Percentiles rank a stretch among this genome's conserved stretches.
Conservation (phyloP, 2,888 invertebrate genomes). For the Ecdyonurus torrentis region DNA sequence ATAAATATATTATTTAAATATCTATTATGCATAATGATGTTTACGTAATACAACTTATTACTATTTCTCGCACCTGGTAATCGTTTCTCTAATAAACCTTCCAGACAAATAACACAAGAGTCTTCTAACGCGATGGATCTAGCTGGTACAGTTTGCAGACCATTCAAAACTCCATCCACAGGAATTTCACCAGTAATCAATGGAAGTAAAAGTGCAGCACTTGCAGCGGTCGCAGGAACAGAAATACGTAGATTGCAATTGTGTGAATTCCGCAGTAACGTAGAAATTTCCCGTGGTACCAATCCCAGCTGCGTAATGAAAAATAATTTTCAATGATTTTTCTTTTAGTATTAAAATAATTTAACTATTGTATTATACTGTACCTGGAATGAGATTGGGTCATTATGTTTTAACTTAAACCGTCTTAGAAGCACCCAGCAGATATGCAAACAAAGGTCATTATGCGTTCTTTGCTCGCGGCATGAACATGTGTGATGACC, state of each 20-base stretch:
- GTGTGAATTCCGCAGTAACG: constrained; percentile 8
- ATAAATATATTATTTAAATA: no score
- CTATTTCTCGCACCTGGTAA: constrained; percentile 9
- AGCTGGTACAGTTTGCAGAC: constrained; percentile 1
- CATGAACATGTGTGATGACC: constrained; percentile 15
- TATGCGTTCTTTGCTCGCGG: constrained; percentile 3
- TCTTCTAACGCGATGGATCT: constrained; percentile 6
- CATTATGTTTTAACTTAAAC: constrained; percentile 11
- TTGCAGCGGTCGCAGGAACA: background rate
- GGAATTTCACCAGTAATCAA: no score
- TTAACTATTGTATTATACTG: background rate
- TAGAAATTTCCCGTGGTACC: constrained; percentile 12
- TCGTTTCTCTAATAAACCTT: constrained; percentile 11
- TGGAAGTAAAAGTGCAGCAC: background rate
- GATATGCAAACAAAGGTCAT: constrained; percentile 15
- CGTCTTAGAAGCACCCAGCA: constrained; percentile 16
- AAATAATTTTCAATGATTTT: background rate
- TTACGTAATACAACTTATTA: no score
- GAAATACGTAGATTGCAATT: no score
- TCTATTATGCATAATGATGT: no score
- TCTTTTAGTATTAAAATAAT: background rate
- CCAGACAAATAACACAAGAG: constrained; percentile 15
- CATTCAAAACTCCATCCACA: background rate
- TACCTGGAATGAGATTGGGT: constrained; percentile 15
- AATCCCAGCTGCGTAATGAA: constrained; percentile 12